Conservation (phyloP, 2,888 invertebrate species). For the Antitype chi region DNA sequence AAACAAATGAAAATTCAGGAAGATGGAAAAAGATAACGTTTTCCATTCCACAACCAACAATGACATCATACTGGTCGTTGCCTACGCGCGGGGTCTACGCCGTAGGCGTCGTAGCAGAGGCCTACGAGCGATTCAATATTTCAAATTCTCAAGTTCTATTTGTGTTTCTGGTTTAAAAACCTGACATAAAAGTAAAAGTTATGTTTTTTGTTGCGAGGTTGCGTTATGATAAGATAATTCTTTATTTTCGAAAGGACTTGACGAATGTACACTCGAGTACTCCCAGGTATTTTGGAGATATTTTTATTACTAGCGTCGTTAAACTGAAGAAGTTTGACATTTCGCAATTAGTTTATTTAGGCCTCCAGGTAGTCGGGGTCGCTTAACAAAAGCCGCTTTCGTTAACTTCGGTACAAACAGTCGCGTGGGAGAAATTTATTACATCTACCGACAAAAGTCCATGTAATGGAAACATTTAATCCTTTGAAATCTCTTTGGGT, state of each 20-base stretch:
- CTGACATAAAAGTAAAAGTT: not conserved
- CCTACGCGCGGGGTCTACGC: conserved; percentile 30
- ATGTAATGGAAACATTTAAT: conserved; percentile 86
- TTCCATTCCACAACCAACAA: not conserved
- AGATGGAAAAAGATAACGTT: not conserved
- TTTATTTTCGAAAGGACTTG: not conserved
- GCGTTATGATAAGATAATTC: not conserved
- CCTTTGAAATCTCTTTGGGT: conserved; percentile 80
- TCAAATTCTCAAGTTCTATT: not conserved
- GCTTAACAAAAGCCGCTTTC: conserved; percentile 38
- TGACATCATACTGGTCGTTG: not conserved
- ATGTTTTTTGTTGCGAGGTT: not conserved
- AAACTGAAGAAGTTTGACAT: conserved; percentile 2
- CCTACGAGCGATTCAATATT: conserved; percentile 8
- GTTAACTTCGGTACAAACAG: conserved; percentile 28
- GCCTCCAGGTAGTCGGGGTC: conserved; percentile 6
- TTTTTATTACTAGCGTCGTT: not conserved
- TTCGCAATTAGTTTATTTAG: conserved; percentile 44
- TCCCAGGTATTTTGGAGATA: not conserved
- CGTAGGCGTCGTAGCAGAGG: conserved; percentile 40
- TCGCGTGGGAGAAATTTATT: conserved; percentile 35
- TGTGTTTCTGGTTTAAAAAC: not conserved
- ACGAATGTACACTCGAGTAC: not conserved
- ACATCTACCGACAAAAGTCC: conserved; percentile 68
- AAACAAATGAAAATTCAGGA: not conserved